Evolutionary conservation across 1,140 invertebrate genomes (phyloP), one percentile per base, ranked within the genome.

Genomic region (Drosophila grimshawi): DNA sequence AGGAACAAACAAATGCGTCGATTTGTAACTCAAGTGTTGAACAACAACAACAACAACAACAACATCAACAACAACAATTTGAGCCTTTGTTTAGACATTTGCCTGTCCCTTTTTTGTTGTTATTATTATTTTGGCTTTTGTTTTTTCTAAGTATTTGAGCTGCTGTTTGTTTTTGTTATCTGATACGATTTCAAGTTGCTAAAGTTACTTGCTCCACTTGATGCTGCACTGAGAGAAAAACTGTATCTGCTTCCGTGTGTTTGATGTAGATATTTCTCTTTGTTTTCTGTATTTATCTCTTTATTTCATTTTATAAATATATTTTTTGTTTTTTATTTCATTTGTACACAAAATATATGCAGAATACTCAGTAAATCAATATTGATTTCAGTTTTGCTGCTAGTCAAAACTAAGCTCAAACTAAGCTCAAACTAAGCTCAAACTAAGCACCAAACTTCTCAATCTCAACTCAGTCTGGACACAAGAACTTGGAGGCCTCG

Each of bases 1-100:
- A 74, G 85, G 74, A 83, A 89, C 80, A 88, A 88, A 89, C 85
- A 83, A 89, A 89, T 72, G 80, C 72, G 69, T 78, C 73, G 65
- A 76, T 72, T 65, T 74, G 63, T 67, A 76, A 73, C 69, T 79
- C 75, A 65, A 80, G 73, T 76, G 73, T 55, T 71, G 27, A 10
- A 61, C 46, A 70, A 43, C 69, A 32, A 41, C 46, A 69, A 32
- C 52, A 43, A 76, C 41, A 70, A 76, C 53, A 76, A 49, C 69
- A 37, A 41, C 53, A 75, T 33, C 46, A 70, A 70, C 53, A 76
- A 49, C 69, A 37, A 41, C 53, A 75, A 39, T 39, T 55, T 63
- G 52, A 7, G 5, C 33, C 35, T 62, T 74, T 74, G 71, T 68
- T 68, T 74, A 35, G 64, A 55, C 30, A 37, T 43, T 70, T 63